These are phyloP conservation scores for Oryzias javanicus DNA, from an alignment of 2,113 vertebrate genomes.

Conservation along the genomic window DNA sequence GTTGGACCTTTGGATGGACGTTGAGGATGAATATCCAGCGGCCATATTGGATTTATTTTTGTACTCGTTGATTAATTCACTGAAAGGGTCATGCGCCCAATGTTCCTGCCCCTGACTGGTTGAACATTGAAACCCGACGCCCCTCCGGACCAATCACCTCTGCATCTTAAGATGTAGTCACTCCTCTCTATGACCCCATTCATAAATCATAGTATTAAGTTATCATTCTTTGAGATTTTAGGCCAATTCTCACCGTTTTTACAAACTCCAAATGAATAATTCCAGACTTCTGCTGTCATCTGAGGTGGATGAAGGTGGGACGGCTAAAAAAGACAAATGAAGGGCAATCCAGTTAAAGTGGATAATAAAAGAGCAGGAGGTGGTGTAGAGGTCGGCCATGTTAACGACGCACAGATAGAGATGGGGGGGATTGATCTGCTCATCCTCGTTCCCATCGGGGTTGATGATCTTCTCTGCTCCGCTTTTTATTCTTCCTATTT, in stretches of 20 bases:
- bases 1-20: no score
- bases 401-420: neutral
- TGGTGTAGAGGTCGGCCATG: neutral
- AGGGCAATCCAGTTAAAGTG: conserved; percentile 2
- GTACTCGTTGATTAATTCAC: no score
- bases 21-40: no score
- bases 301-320: no score
- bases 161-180: no score
- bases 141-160: no score
- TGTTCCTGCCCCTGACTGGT: no score
- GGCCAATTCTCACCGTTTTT: neutral
- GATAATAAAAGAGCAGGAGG: conserved; percentile 8
- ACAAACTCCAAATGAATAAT: neutral
- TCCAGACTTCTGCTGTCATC: neutral
- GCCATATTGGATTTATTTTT: no score
- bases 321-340: no score
- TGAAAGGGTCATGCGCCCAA: no score
- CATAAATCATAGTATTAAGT: neutral
- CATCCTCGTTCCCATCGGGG: conserved; percentile 2
- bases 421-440: conserved; percentile 1
- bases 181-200: neutral
- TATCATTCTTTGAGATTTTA: neutral
- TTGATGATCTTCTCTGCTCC: neutral
- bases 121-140: no score
- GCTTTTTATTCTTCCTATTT: neutral